These are phyloP conservation scores for Fregata magnificens DNA, from an alignment of 2,113 vertebrate species.

Conservation along the genomic window DNA sequence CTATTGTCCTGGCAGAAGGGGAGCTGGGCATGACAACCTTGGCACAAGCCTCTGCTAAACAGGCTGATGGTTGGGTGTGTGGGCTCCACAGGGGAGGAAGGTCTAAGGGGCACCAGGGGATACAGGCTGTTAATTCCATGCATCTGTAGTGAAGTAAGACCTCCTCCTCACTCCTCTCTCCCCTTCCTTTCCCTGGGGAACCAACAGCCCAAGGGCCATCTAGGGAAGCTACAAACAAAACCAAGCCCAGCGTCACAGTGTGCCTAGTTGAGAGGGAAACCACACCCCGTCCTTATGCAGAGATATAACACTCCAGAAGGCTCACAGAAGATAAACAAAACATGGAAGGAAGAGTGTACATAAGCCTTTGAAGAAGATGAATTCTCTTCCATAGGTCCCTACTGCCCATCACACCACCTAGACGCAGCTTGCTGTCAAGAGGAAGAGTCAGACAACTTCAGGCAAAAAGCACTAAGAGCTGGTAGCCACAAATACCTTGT, in stretches of 20 bases:
- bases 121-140: background rate
- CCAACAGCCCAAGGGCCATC: background rate
- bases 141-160: background rate
- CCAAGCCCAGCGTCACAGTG: background rate
- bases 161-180: background rate
- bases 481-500: constrained; percentile 74
- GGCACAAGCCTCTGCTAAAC: background rate
- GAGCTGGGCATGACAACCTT: background rate
- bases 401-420: background rate
- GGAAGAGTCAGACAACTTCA: background rate
- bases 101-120: background rate
- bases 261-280: background rate
- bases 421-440: background rate
- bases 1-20: background rate
- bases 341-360: background rate
- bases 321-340: background rate
- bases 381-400: background rate
- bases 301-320: background rate
- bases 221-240: background rate
- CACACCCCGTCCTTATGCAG: background rate
- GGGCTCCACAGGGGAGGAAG: background rate
- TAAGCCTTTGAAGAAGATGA: background rate
- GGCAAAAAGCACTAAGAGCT: background rate
- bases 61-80: background rate
- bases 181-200: background rate